Conservation (phyloP, 2,113 vertebrate species). For the Thermophis baileyi region DNA sequence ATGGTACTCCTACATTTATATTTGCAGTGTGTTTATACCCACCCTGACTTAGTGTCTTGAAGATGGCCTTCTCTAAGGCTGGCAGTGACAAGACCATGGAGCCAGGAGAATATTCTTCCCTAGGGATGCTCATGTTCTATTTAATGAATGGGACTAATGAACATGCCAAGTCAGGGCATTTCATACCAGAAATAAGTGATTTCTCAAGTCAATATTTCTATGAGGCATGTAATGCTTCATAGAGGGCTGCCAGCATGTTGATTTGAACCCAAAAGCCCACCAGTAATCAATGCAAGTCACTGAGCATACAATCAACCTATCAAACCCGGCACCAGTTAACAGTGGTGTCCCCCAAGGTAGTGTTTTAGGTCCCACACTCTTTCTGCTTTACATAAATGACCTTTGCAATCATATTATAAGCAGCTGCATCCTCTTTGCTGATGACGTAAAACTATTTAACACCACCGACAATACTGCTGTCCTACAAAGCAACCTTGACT, state of each 20-base stretch:
- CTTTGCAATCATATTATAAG: too few species aligned
- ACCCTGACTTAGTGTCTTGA: neutral
- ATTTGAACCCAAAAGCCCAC: neutral
- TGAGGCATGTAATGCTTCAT: neutral
- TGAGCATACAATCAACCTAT: neutral
- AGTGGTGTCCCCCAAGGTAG: too few species aligned
- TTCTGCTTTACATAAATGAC: too few species aligned
- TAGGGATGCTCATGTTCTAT: neutral
- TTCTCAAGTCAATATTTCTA: neutral
- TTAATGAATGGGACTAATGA: neutral
- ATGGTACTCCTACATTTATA: neutral
- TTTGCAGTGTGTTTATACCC: neutral
- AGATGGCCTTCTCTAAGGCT: neutral
- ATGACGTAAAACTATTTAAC: too few species aligned
- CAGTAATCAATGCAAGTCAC: neutral
- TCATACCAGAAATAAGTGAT: neutral
- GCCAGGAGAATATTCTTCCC: neutral
- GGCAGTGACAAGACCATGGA: neutral
- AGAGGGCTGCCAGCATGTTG: neutral
- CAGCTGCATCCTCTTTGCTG: too few species aligned
- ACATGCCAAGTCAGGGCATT: neutral
- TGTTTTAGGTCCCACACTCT: too few species aligned
- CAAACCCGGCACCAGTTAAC: too few species aligned
- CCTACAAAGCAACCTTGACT: too few species aligned
- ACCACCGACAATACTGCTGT: too few species aligned